Conservation (phyloP, 2,888 invertebrate genomes). For the Atrina japonica region DNA sequence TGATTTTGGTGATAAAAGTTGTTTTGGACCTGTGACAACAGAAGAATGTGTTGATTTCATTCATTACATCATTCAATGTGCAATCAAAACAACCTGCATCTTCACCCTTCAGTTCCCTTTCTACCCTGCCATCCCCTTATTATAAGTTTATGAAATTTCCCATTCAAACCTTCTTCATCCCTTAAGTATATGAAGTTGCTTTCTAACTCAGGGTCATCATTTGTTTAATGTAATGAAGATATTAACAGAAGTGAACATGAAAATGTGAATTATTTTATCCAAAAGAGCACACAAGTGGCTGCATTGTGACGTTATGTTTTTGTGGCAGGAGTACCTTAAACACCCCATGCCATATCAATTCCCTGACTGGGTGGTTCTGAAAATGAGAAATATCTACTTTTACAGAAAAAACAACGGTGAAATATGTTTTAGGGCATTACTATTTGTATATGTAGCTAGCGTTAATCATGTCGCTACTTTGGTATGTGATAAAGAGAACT, state of each 20-base stretch:
- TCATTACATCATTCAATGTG: not conserved
- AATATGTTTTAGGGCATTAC: not conserved
- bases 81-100: not conserved
- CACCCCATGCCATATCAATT: conserved; percentile 24
- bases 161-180: no score
- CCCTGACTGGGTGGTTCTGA: conserved; percentile 13
- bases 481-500: no score
- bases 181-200: no score
- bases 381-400: conserved; percentile 2
- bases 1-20: conserved; percentile 39
- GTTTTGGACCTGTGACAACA: conserved; percentile 42
- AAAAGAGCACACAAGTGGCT: not conserved
- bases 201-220: no score
- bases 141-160: no score
- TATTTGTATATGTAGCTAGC: not conserved
- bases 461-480: no score
- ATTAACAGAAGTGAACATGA: not conserved
- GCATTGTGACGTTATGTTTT: no score
- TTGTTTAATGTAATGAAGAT: no score
- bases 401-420: not conserved
- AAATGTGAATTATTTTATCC: not conserved
- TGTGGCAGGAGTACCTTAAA: conserved; percentile 25
- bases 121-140: no score
- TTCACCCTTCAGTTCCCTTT: no score
- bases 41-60: conserved; percentile 5